Conservation (phyloP, 2,797 vertebrate species). For the Darevskia mixta region DNA sequence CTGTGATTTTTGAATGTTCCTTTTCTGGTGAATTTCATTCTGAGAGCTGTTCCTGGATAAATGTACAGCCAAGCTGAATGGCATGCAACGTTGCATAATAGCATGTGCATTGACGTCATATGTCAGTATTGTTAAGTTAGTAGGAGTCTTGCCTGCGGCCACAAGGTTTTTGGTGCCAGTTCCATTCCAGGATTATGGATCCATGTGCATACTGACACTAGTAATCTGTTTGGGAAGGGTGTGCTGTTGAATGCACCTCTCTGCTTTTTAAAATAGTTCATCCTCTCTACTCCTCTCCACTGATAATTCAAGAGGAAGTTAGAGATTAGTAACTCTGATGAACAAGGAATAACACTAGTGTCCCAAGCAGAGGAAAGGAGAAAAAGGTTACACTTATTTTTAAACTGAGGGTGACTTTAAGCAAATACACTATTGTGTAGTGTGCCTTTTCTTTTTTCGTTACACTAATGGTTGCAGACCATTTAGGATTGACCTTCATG, state of each 20-base stretch:
- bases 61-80: background rate
- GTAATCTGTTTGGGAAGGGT: background rate
- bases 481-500: background rate
- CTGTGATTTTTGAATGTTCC: background rate
- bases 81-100: constrained; percentile 4
- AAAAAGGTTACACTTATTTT: background rate
- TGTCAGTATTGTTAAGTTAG: background rate
- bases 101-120: background rate
- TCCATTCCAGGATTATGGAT: background rate
- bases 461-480: too few species aligned
- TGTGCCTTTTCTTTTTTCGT: background rate
- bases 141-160: background rate
- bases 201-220: background rate
- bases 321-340: background rate
- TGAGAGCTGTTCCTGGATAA: background rate
- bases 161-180: background rate
- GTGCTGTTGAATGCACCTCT: background rate
- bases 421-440: background rate
- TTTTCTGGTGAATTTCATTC: background rate
- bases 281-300: background rate
- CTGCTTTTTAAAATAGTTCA: background rate
- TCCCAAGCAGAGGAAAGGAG: background rate
- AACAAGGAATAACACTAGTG: background rate
- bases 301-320: background rate
- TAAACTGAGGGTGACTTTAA: background rate